These are phyloP conservation scores for Arenicola marina DNA, from an alignment of 2,888 invertebrate genomes.

Conservation along the genomic window DNA sequence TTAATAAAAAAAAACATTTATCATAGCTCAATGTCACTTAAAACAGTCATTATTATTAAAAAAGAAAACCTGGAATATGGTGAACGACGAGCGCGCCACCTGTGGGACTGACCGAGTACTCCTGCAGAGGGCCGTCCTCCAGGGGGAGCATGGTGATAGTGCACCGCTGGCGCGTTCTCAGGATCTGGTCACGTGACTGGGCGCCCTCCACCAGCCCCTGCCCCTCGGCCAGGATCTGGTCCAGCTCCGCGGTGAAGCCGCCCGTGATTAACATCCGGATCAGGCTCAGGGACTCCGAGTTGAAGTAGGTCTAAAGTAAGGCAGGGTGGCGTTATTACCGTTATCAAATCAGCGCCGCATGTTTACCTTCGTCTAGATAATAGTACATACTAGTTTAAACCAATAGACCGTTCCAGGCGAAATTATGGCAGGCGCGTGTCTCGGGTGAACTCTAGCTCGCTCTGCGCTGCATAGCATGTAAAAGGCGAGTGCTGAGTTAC, in stretches of 20 bases:
- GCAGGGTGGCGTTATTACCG: background rate
- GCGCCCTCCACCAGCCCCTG: conserved; percentile 27
- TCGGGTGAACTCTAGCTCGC: too few relatives aligned
- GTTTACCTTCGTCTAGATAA: too few relatives aligned
- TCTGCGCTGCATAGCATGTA: too few relatives aligned
- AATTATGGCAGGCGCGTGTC: too few relatives aligned
- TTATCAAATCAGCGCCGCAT: too few relatives aligned
- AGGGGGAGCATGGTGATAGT: conserved; percentile 95
- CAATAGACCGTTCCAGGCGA: too few relatives aligned
- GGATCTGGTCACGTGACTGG: conserved; percentile 9
- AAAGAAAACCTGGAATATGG: background rate
- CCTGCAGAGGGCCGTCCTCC: conserved; percentile 75
- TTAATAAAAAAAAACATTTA: too few relatives aligned
- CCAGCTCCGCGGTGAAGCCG: conserved; percentile 37
- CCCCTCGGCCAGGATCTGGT: conserved; percentile 38
- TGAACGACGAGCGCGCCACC: background rate
- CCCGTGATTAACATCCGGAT: conserved; percentile 38
- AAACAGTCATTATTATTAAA: too few relatives aligned
- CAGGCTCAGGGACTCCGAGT: conserved; percentile 33
- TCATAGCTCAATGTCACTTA: too few relatives aligned
- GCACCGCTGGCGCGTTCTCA: conserved; percentile 84
- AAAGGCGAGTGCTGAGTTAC: too few relatives aligned
- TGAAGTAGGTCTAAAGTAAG: conserved; percentile 34
- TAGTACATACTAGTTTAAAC: too few relatives aligned
- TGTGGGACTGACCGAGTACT: conserved; percentile 20